Evolutionary conservation across 2,797 vertebrate species (phyloP).

Genomic region (Perdix hodgsoniae): DNA sequence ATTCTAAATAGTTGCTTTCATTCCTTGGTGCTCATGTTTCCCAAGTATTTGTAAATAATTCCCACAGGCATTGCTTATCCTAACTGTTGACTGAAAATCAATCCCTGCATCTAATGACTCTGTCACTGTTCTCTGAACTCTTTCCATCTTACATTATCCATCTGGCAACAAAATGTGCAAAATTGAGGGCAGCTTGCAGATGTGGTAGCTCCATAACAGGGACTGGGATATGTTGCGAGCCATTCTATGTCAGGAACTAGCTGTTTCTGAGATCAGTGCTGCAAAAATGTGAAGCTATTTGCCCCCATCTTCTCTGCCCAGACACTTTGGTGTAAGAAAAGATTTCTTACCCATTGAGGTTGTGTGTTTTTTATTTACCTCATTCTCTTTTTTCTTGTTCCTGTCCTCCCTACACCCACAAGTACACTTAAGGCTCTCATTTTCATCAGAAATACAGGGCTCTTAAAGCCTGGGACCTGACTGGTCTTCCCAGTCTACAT

Average conservation of each 20-base stretch:
- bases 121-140: slow-evolving; percentile 63
- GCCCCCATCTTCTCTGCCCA: neutral
- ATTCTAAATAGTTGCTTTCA: slow-evolving; percentile 38
- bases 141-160: slow-evolving; percentile 64
- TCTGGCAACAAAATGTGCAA: slow-evolving; percentile 55
- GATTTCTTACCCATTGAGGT: neutral
- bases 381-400: neutral
- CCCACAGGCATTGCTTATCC: slow-evolving; percentile 65
- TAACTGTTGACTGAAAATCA: slow-evolving; percentile 65
- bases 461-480: neutral
- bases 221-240: neutral
- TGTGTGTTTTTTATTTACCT: neutral
- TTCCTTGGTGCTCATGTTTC: slow-evolving; percentile 37
- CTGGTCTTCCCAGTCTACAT: neutral
- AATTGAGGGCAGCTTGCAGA: slow-evolving; percentile 11
- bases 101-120: slow-evolving; percentile 43
- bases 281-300: neutral
- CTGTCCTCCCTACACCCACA: neutral
- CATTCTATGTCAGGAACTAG: neutral
- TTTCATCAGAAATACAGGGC: neutral
- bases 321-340: neutral
- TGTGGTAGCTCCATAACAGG: neutral
- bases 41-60: slow-evolving; percentile 59
- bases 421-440: neutral
- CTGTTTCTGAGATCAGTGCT: neutral